phyloP scores from a whole-genome alignment of 2,888 invertebrate species.

The Xestobium rufovillosum region DNA sequence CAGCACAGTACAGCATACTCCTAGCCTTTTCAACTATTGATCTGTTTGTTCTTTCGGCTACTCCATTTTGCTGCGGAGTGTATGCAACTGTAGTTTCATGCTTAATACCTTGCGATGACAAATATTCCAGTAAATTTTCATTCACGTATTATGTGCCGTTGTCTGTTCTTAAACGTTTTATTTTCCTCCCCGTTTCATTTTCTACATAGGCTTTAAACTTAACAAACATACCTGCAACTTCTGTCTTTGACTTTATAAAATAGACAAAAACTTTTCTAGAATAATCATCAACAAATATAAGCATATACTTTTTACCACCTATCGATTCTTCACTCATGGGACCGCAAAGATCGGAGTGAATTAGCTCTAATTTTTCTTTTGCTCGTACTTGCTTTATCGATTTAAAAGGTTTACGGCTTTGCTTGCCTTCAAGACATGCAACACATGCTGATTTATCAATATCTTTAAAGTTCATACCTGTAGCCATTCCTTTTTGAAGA shows the following conservation, averaged over 20 bases:
- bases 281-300: conserved; percentile 9
- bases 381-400: too few relatives aligned
- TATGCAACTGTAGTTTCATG: conserved; percentile 31
- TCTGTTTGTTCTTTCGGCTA: conserved; percentile 25
- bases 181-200: conserved; percentile 23
- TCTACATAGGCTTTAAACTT: conserved; percentile 26
- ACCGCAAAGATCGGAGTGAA: conserved; percentile 13
- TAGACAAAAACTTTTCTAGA: neutral
- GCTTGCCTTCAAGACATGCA: too few relatives aligned
- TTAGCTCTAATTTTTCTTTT: too few relatives aligned
- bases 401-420: too few relatives aligned
- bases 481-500: too few relatives aligned
- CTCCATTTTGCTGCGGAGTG: conserved; percentile 33
- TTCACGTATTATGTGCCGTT: conserved; percentile 23
- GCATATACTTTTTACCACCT: conserved; percentile 10
- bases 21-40: conserved; percentile 21
- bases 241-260: neutral
- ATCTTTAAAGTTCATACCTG: too few relatives aligned
- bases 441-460: too few relatives aligned
- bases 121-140: too few relatives aligned
- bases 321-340: conserved; percentile 9
- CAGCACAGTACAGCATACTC: conserved; percentile 21
- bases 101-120: too few relatives aligned
- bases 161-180: conserved; percentile 24
- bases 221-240: neutral